Evolutionary conservation across 2,797 vertebrate species (phyloP).

Genomic region (Acipenser transmontanus): DNA sequence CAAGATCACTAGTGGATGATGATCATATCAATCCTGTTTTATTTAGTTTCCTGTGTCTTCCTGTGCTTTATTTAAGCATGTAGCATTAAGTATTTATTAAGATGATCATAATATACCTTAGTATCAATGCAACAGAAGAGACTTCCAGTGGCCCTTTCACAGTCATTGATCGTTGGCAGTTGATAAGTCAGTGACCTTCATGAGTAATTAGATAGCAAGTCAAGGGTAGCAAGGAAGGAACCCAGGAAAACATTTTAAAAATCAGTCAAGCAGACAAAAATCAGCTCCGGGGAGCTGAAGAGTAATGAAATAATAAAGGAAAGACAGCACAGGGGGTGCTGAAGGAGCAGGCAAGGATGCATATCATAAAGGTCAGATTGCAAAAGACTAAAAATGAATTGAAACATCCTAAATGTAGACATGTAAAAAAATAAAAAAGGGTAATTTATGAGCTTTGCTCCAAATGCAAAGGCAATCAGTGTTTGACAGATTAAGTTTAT

Average conservation of each 20-base stretch:
- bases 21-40: too few relatives aligned
- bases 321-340: too few relatives aligned
- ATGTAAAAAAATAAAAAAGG: constrained; percentile 31
- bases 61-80: too few relatives aligned
- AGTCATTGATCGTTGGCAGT: too few relatives aligned
- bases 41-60: too few relatives aligned
- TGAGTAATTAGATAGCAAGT: not conserved
- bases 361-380: constrained; percentile 44
- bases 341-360: not conserved
- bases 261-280: not conserved
- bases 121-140: too few relatives aligned
- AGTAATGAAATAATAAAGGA: not conserved
- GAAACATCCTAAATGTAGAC: constrained; percentile 30
- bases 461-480: constrained; percentile 19
- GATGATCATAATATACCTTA: too few relatives aligned
- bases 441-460: constrained; percentile 46
- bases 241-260: not conserved
- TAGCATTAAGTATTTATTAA: too few relatives aligned
- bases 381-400: constrained; percentile 23
- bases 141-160: too few relatives aligned
- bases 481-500: constrained; percentile 22
- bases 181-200: not conserved
- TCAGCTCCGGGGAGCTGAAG: not conserved
- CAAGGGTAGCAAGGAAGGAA: too few relatives aligned
- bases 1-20: too few relatives aligned